Evolutionary conservation across 2,888 invertebrate genomes (phyloP), one percentile per base, ranked within the genome.

Genomic region (Tachystola acroxantha): DNA sequence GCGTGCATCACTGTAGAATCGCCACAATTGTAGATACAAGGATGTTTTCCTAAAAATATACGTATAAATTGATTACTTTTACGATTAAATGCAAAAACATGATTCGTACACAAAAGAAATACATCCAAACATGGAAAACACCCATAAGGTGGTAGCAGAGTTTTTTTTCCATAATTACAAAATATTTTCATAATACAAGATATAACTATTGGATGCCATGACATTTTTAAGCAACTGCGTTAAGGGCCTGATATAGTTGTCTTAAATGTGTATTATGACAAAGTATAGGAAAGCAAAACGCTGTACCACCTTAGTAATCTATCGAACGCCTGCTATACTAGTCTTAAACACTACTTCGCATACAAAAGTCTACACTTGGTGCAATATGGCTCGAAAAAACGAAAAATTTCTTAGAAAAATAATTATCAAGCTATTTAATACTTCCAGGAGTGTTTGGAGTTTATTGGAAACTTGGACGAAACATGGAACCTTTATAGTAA

Each of bases 351-450:
- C 73, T 73, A 41, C 42, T 50, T 56, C 58, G 61, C 64, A 56
- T 72, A 70, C 64, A 72, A 71, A 71, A 52, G 63, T 48, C 67
- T 73, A 77, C 69, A 69, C 60, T 71, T 66, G 70, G 70, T 76
- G 75, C 71, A 61, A 63, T 43, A 50, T 48, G 46, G 53, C 53
- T 57, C 55, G 46, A 50, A 45, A 4, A 24, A 68, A 72, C 57
- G 47, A 64, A 69, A 74, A 59, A 50, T 57, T 49, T 43, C 24
- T 48, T 80, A 82, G 62, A 80, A 82, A 80, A 82, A 81, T 80
- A 81, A 71, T 59, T 45, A 53, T 61, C 44, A 63, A 58, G 53
- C 62, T 67, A 68, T 45, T 48, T 64, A 71, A 70, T 71, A 75
- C 68, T 70, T 69, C 62, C 42, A 36, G 74, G 69, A 76, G 71